phyloP scores from a whole-genome alignment of 2,113 vertebrate species.

The Lasiurus cinereus region DNA sequence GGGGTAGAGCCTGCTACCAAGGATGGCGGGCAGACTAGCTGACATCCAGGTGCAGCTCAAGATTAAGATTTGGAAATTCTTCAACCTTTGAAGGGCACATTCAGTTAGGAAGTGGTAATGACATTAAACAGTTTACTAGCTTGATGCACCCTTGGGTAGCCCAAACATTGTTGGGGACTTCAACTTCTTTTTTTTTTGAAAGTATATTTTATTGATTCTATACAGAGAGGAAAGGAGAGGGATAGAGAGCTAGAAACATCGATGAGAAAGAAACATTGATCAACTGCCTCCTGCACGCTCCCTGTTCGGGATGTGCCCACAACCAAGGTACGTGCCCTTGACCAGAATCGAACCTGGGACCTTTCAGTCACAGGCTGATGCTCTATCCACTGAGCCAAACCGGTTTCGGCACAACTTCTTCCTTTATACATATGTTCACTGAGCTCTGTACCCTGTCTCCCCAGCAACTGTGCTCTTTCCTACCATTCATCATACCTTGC shows the following conservation, averaged over 20 bases:
- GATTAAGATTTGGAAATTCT: not conserved
- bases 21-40: not conserved
- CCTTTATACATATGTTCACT: not conserved
- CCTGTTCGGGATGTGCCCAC: too few species aligned
- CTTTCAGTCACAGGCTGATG: too few species aligned
- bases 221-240: too few species aligned
- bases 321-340: too few species aligned
- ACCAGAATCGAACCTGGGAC: too few species aligned
- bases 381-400: too few species aligned
- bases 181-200: not conserved
- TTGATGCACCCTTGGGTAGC: not conserved
- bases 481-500: not conserved
- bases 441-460: not conserved
- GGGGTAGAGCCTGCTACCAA: not conserved
- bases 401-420: not conserved
- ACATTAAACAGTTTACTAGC: not conserved
- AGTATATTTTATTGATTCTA: too few species aligned
- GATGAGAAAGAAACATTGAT: too few species aligned
- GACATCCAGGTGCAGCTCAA: not conserved
- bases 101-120: not conserved
- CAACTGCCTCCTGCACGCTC: too few species aligned
- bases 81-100: not conserved
- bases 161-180: not conserved
- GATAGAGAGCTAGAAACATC: too few species aligned
- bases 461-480: not conserved